Evolutionary conservation across 2,113 vertebrate species (phyloP), one percentile per base, ranked within the genome.

Genomic region (Sander vitreus): DNA sequence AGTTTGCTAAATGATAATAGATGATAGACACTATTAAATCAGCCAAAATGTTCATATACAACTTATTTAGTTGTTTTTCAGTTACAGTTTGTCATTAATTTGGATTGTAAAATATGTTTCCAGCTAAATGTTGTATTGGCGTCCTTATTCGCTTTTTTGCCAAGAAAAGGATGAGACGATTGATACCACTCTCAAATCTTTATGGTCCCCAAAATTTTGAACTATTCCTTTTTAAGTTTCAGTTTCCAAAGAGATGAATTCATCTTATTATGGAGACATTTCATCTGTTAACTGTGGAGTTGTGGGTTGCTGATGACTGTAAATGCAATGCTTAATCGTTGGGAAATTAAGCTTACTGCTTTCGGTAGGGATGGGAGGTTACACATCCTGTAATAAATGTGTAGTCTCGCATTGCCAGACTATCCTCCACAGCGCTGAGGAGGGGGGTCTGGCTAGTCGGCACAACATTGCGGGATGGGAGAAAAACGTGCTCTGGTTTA

Each of bases 321-420:
- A 67, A 72, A 62, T 7, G 47, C 53, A 50, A 48, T 23, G 3
- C 11, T 19, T 27, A 64, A 36, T 50, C 9, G 8, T 27, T 14
- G 45, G 3, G 8, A 15, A 48, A 9, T 69, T 25, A 59, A 63
- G 64, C 18, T 39, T 36, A 25, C 27, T 15, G 23, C 51, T 57
- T 51, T 57, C 3, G 60, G 27, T 2, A 0, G 15, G n/a, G 33
- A 54, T 47, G 21, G 12, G 63, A 67, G 53, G 64, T 74, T 43
- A 62, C 15, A 25, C 15, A 60, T 58, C 53, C 23, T 50, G 10
- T 68, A 62, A 72, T 71, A 78, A 79, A 81, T 71, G 36, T 39
- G 36, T 39, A 39, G 36, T 39, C 36, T 39, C 1, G 36, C 36
- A 36, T 39, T 10, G 36, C 36, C 36, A 39, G 8, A 39, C 36